Base-by-base conservation (phyloP, 2,888 invertebrate species). In the Lucinisca nassula region DNA sequence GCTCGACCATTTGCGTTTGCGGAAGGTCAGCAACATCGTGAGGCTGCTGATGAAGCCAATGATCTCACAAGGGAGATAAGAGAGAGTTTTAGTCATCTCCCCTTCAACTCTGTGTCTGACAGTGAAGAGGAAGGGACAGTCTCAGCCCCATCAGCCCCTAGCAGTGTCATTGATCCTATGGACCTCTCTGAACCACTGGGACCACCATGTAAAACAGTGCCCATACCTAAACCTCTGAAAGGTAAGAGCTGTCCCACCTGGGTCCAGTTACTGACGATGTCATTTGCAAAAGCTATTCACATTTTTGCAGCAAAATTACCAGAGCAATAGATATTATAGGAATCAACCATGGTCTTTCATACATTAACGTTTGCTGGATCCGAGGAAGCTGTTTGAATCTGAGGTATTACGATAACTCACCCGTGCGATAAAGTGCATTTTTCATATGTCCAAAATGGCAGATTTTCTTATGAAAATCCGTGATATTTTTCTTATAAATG, bases 51-150 rank as follows among this genome's bases (percentile, higher is more conserved):
- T 85, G 95, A 94, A 51, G 95, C 94, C n/a, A 93, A 93, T 80
- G 96, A 96, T 84, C 87, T 95, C 67, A 94, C 95, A 2, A 90
- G 95, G 77, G 96, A 96, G 86, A 96, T 96, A 40, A 91, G 95
- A 2, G 96, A 96, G 82, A 95, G 94, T 35, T 96, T 96, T 81
- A 93, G 94, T 24, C 94, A 94, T 51, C 91, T 96, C n/a, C 96
- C 96, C 0, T 96, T 96, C 89, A 93, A 95, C 85, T 89, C 94
- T 10, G 90, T 88, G n/a, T 95, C 95, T 0, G 96, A 96, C 90
- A 95, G 94, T 85, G 96, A 96, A 67, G 95, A 94, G 79, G 95
- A 95, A 76, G 94, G 93, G n/a, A 88, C 92, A 27, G 81, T 93
- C 1, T 88, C 91, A 6, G 88, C 91, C n/a, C 91, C 92, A 4